Percentiles rank a stretch among this genome's conserved stretches.
phyloP scores from a whole-genome alignment of 2,797 vertebrate species.

The Limosa lapponica region DNA sequence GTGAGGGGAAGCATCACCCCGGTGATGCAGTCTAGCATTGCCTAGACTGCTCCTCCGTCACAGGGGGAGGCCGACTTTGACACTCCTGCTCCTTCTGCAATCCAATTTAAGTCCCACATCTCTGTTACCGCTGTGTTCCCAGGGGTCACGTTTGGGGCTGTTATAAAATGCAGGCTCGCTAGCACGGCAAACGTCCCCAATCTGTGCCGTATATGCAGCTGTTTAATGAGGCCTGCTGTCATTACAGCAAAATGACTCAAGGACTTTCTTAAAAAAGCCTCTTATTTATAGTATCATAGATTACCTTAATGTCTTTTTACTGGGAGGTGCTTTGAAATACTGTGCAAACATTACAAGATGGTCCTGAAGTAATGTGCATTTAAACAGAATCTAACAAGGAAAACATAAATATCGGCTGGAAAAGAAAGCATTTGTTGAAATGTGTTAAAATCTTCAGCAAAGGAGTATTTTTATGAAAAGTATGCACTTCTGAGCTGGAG shows the following conservation, averaged over 20 bases:
- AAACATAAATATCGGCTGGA: background rate
- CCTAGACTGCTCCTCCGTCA: background rate
- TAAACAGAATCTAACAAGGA: background rate
- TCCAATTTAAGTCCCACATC: background rate
- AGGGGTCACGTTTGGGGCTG: background rate
- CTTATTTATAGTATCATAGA: constrained; percentile 51
- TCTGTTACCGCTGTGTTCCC: background rate
- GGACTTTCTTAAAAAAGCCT: constrained; percentile 48
- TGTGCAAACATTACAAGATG: background rate
- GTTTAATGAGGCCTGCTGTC: constrained; percentile 63
- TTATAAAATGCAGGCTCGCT: background rate
- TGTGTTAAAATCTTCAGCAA: background rate
- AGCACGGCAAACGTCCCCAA: background rate
- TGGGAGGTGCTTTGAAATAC: constrained; percentile 25
- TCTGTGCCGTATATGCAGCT: constrained; percentile 31
- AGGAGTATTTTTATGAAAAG: background rate
- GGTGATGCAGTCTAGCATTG: no score
- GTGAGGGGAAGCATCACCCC: background rate
- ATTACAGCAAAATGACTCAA: constrained; percentile 53
- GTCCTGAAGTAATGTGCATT: constrained; percentile 20
- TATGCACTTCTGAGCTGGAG: background rate
- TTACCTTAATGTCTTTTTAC: constrained; percentile 42
- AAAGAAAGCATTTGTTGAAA: background rate
- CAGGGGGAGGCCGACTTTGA: background rate
- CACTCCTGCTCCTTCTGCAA: background rate